Base-by-base conservation (phyloP, 2,113 vertebrate genomes). In the Uropsilus gracilis region DNA sequence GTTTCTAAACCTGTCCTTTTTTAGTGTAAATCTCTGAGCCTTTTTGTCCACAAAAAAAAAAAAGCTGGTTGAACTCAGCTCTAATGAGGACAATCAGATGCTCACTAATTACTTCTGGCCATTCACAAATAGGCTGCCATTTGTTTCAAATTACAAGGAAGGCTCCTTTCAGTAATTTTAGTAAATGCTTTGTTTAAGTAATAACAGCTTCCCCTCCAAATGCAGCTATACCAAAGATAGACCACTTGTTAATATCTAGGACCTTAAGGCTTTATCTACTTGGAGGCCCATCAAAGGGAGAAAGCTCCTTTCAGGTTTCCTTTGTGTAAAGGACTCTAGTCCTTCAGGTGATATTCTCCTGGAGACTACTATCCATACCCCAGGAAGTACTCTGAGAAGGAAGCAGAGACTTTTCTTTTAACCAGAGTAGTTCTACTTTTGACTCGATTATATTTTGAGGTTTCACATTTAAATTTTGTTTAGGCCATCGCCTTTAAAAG, bases 161-260 rank as follows among this genome's bases (percentile, higher is more conserved):
- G 78, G 20, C n/a, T 81, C 3, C 86, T 82, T 89, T 66, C 73
- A 75, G 66, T 76, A 55, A 93, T 81, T 66, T 95, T 66, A 75
- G 50, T 68, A 55, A 83, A 82, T 86, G 13, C 17, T 81, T 0
- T 81, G 8, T 50, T 95, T 80, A 92, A 94, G 17, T 94, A 86
- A 55, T 80, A 55, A 68, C 8, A 26, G 3, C 39, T 71, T 81
- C 89, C 64, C 13, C 77, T 8, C 39, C 42, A 24, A 63, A 30
- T 71, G 39, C 3, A 66, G 0, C 26, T 34, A 0, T 86, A 94
- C 30, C 22, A 61, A 87, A 86, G 66, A 66, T 77, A 18, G 2
- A 82, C 55, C 44, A 76, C 37, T 53, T 44, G 57, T 7, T 34
- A 63, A 86, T 64, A 71, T 30, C 10, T 53, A 82, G 17, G 32